Evolutionary conservation across 2,797 vertebrate genomes (phyloP).

Genomic region (Gila robusta): DNA sequence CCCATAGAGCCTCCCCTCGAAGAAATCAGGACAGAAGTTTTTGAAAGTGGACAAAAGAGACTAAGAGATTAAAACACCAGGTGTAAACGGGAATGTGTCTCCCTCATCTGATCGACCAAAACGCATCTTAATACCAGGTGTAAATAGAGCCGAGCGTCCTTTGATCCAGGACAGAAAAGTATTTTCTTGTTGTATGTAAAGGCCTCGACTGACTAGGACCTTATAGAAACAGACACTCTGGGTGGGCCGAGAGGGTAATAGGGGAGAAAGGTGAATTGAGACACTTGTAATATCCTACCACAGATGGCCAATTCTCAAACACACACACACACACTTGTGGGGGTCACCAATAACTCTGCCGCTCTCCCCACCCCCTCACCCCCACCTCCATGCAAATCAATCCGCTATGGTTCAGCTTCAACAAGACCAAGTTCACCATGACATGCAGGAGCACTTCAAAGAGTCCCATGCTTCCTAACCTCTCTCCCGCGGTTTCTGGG

Average conservation of each 20-base stretch:
- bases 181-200: neutral
- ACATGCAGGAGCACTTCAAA: constrained; percentile 72
- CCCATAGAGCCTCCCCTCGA: too few species aligned
- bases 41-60: too few species aligned
- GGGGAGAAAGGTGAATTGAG: constrained; percentile 46
- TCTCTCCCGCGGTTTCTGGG: constrained; percentile 69
- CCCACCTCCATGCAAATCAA: constrained; percentile 55
- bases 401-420: constrained; percentile 76
- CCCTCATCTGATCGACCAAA: too few species aligned
- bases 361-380: constrained; percentile 21
- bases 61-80: too few species aligned
- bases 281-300: constrained; percentile 35
- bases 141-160: neutral
- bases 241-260: constrained; percentile 32
- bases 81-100: too few species aligned
- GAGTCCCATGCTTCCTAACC: constrained; percentile 62
- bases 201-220: neutral
- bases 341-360: constrained; percentile 41
- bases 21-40: too few species aligned
- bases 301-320: constrained; percentile 9
- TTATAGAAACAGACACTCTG: constrained; percentile 14
- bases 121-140: too few species aligned
- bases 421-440: constrained; percentile 79
- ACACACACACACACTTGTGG: constrained; percentile 15
- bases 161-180: neutral